A percentile compares a stretch with the other conserved stretches of the same genome.
These are phyloP conservation scores for Phyllostomus hastatus DNA, from an alignment of 2,113 vertebrate species.

Conservation along the genomic window DNA sequence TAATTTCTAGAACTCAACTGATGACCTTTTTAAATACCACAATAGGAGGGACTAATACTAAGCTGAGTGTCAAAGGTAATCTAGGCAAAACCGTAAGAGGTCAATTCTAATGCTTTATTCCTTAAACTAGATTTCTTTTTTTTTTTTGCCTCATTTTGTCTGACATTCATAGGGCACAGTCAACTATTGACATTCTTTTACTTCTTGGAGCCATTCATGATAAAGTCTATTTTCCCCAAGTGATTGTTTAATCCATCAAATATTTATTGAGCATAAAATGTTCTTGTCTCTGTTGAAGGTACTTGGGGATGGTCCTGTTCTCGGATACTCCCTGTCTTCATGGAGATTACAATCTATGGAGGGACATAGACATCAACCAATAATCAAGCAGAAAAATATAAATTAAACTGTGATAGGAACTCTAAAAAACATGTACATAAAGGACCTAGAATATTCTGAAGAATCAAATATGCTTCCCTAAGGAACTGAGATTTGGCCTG, in stretches of 20 bases:
- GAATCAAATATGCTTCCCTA: not conserved
- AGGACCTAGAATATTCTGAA: not conserved
- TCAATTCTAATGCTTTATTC: not conserved
- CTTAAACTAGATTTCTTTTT: not conserved
- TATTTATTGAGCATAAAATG: not conserved
- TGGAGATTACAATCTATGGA: not conserved
- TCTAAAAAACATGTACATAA: not conserved
- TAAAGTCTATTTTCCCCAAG: not conserved
- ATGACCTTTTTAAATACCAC: not conserved
- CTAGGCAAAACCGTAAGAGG: not conserved
- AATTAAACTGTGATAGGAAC: not conserved
- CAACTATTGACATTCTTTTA: not conserved
- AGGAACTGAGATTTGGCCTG: not conserved
- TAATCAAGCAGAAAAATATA: not conserved
- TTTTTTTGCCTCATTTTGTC: not conserved
- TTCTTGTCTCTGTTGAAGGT: not conserved
- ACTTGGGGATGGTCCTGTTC: rapidly evolving
- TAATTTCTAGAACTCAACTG: not conserved
- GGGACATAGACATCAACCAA: not conserved
- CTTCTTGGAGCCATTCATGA: not conserved
- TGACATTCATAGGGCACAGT: not conserved
- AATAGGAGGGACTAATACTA: not conserved
- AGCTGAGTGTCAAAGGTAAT: not conserved
- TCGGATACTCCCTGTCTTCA: not conserved
- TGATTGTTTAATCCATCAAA: not conserved